Base-by-base conservation (phyloP, 1,140 invertebrate genomes). In the Brachionus koreanus region DNA sequence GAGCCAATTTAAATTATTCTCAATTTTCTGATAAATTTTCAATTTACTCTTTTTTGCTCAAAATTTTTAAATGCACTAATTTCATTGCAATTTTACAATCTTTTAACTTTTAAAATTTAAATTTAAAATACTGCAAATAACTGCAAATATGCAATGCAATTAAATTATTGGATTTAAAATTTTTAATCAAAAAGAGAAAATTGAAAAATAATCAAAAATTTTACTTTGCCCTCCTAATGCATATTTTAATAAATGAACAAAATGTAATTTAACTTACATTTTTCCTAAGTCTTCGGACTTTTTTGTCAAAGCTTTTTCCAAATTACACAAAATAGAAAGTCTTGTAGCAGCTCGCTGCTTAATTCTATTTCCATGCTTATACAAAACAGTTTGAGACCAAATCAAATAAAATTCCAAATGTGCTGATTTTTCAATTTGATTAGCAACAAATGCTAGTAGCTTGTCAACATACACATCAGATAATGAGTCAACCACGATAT, bases 341-440 rank as follows among this genome's bases (percentile, higher is more conserved):
- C 89, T 85, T 76, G 84, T 84, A 83, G 86, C 43, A 85, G 85
- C 86, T 37, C 87, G 76, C 69, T 85, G 84, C 85, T 91, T 91
- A 9, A 93, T 87, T 83, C 87, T 89, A 0, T 89, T 87, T 23
- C 91, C 91, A 86, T 92, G 91, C 37, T 86, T 86, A 5, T 90
- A 91, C 37, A 96, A 85, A 3, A 95, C 87, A 52, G 86, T 85
- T 84, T 92, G 90, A 49, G 92, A 89, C 95, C 95, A 98, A 33
- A 91, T 86, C 0, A 96, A 86, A 88, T 97, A 94, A 86, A 95
- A 96, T 86, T 97, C 93, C 61, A 97, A 86, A 86, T 97, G 95
- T 2, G 91, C 89, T 1, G 93, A 92, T 12, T 89, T 89, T 84
- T 95, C 94, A 16, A 97, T 86, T 75, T 92, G 90, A 16, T 89